A percentile compares a stretch with the other conserved stretches of the same genome.
Conservation (phyloP, 2,113 vertebrate genomes). For the Ifrita kowaldi region DNA sequence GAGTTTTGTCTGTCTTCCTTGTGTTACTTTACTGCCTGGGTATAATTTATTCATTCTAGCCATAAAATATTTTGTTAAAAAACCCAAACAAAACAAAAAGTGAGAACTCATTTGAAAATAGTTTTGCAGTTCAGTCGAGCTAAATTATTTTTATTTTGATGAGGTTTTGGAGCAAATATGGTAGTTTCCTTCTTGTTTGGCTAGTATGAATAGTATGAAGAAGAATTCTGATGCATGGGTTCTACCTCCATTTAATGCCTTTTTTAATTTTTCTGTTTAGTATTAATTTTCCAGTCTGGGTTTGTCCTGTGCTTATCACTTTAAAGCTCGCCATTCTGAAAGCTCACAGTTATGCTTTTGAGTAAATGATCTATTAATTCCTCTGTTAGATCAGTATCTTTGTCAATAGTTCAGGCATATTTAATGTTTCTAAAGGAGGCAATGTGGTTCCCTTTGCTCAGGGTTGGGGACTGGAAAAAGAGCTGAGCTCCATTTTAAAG, state of each 20-base stretch:
- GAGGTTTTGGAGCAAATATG: background rate
- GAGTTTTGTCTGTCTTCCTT: background rate
- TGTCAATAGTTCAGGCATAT: background rate
- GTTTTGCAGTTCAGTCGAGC: background rate
- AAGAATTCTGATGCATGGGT: background rate
- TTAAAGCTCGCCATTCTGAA: background rate
- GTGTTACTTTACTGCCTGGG: background rate
- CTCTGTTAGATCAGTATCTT: background rate
- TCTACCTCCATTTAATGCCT: background rate
- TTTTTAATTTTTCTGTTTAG: background rate
- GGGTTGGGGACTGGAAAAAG: background rate
- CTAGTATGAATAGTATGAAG: background rate
- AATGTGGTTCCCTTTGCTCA: background rate
- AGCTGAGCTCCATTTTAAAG: background rate
- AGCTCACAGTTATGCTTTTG: background rate
- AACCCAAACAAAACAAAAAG: background rate
- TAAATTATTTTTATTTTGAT: background rate
- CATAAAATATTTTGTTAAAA: background rate
- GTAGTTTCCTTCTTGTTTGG: background rate
- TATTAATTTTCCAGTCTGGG: background rate
- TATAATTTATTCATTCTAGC: background rate
- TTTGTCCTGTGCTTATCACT: background rate
- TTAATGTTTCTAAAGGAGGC: background rate
- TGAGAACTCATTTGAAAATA: background rate
- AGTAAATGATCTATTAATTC: background rate